Evolutionary conservation across 1,140 invertebrate genomes (phyloP).

Genomic region (Calliopsis andreniformis): DNA sequence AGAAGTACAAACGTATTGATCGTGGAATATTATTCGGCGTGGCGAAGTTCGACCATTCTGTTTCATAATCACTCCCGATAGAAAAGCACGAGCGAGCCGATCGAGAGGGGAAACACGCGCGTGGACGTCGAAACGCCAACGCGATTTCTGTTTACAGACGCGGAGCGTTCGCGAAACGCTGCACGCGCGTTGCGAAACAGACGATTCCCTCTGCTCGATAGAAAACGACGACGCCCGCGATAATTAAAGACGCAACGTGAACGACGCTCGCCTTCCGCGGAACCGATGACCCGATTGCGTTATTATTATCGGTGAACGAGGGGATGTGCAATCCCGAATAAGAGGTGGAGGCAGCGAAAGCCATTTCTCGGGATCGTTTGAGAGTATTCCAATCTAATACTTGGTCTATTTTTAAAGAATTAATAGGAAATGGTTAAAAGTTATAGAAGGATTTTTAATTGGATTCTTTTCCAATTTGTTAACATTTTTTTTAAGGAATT

Average conservation of each 20-base stretch:
- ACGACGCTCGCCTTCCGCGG: neutral
- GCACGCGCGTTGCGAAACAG: slow-evolving; percentile 12
- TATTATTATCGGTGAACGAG: slow-evolving; percentile 23
- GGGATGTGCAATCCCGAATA: neutral
- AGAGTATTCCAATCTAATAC: no score
- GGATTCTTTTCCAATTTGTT: no score
- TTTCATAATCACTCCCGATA: neutral
- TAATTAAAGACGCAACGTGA: slow-evolving; percentile 24
- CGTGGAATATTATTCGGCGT: no score
- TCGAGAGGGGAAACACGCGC: neutral
- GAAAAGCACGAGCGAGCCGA: neutral
- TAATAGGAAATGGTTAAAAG: no score
- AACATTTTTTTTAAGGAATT: no score
- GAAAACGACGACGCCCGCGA: neutral
- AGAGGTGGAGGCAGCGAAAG: no score
- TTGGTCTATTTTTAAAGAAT: no score
- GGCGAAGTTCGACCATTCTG: no score
- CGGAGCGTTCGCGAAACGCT: neutral
- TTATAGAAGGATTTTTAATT: no score
- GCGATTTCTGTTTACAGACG: slow-evolving; percentile 29
- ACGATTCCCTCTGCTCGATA: neutral
- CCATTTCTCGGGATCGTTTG: neutral
- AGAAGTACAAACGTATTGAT: no score
- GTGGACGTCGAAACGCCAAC: slow-evolving; percentile 18
- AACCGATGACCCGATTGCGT: neutral